These are phyloP conservation scores for Netelia fuscicornis DNA, from an alignment of 2,888 invertebrate species.

Conservation along the genomic window DNA sequence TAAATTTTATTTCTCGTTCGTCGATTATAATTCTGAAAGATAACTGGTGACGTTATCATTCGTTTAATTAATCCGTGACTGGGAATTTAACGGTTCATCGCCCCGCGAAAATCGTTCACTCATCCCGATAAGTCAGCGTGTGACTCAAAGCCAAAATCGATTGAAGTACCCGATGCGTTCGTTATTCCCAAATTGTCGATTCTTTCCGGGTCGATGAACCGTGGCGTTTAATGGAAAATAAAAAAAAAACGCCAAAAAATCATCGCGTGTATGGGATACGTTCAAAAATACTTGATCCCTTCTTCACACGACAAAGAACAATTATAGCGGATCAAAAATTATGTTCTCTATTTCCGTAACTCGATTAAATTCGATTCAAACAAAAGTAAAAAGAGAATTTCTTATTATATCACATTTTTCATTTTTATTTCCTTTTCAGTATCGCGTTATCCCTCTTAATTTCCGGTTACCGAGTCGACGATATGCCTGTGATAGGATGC, in stretches of 20 bases:
- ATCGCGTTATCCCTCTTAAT: conserved; percentile 5
- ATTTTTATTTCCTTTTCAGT: conserved; percentile 49
- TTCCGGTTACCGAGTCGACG: conserved; percentile 25
- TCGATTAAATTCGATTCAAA: not conserved
- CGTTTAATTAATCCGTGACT: conserved; percentile 3
- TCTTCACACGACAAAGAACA: not conserved
- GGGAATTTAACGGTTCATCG: conserved; percentile 10
- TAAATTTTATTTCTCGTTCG: no score
- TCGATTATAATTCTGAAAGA: no score
- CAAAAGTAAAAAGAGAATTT: not conserved
- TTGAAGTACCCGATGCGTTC: conserved; percentile 7
- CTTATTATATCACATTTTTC: conserved; percentile 8
- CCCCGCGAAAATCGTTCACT: conserved; percentile 30
- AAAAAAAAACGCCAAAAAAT: conserved; percentile 7
- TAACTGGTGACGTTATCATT: not conserved
- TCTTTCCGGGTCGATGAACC: conserved; percentile 23
- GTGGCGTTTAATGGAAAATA: not conserved
- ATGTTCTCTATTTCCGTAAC: not conserved
- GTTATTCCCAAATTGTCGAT: conserved; percentile 33
- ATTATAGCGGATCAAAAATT: not conserved
- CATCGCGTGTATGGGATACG: not conserved
- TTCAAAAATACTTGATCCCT: no score
- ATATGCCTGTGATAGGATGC: conserved; percentile 77
- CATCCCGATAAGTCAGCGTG: conserved; percentile 1
- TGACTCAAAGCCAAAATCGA: conserved; percentile 24